Conservation (phyloP, 2,888 invertebrate species). For the Furcula furcula region DNA sequence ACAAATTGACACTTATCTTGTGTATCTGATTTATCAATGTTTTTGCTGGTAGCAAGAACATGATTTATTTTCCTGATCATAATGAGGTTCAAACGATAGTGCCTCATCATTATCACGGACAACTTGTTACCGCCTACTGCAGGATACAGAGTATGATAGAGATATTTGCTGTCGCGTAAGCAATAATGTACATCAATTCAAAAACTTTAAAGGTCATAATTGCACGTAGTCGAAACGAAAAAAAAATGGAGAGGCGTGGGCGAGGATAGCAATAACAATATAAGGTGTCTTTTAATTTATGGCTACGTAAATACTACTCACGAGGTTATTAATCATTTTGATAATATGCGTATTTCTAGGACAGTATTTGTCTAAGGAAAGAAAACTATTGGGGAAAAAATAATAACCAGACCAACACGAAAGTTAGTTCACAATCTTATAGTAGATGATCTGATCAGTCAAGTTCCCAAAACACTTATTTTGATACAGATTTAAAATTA, state of each 20-base stretch:
- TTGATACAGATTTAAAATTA: too few species aligned
- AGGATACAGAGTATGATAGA: slow-evolving; percentile 2
- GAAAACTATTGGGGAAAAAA: too few species aligned
- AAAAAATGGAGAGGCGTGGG: neutral
- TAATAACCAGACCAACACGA: too few species aligned
- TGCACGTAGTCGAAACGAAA: neutral
- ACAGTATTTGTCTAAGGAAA: too few species aligned
- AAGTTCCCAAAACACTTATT: too few species aligned
- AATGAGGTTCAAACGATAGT: neutral
- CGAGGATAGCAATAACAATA: neutral
- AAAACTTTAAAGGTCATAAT: neutral
- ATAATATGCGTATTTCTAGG: too few species aligned
- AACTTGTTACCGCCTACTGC: slow-evolving; percentile 3
- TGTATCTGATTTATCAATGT: neutral
- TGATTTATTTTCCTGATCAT: slow-evolving; percentile 1
- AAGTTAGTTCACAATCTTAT: too few species aligned
- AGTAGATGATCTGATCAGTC: too few species aligned
- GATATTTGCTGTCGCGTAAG: neutral
- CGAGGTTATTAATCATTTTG: too few species aligned
- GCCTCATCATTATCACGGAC: slow-evolving; percentile 2
- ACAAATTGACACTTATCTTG: neutral
- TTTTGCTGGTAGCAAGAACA: neutral
- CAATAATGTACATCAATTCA: slow-evolving; percentile 3
- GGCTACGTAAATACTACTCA: too few species aligned
- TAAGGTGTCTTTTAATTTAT: slow-evolving; percentile 2